Conservation (phyloP, 2,113 vertebrate species). For the Dipodomys ordii region DNA sequence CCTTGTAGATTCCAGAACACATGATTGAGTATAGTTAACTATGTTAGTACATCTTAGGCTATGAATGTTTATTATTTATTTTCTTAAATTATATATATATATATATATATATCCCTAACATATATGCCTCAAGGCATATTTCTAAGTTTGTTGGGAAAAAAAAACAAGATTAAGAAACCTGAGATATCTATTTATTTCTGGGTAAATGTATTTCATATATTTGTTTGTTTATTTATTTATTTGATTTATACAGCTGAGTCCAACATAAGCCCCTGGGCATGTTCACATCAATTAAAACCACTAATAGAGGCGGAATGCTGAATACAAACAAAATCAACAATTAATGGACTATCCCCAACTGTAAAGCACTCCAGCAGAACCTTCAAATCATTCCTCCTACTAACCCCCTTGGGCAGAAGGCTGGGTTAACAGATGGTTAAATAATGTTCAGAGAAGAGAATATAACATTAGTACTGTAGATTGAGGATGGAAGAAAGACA, state of each 20-base stretch:
- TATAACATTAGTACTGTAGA: conserved; percentile 8
- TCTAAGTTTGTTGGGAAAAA: neutral
- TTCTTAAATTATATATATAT: conserved; percentile 17
- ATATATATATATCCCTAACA: conserved; percentile 15
- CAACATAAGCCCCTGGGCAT: conserved; percentile 66
- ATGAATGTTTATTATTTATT: conserved; percentile 55
- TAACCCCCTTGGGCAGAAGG: conserved; percentile 64
- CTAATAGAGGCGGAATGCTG: conserved; percentile 75
- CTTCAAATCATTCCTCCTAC: conserved; percentile 71
- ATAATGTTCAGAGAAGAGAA: conserved; percentile 76
- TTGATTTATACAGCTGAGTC: conserved; percentile 79
- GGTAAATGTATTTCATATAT: conserved; percentile 65
- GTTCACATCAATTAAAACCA: conserved; percentile 80
- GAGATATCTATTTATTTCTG: conserved; percentile 66
- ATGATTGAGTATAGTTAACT: neutral
- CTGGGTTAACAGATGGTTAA: conserved; percentile 81
- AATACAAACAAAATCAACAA: conserved; percentile 83
- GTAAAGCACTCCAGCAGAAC: conserved; percentile 70
- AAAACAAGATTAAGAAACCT: conserved; percentile 53
- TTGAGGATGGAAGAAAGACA: conserved; percentile 13
- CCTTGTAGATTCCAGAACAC: neutral
- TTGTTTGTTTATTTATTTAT: conserved; percentile 71
- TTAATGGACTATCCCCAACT: conserved; percentile 78
- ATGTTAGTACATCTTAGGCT: neutral
- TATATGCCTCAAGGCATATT: conserved; percentile 40